A percentile compares a stretch with the other conserved stretches of the same genome.
These are phyloP conservation scores for Zaprionus capensis DNA, from an alignment of 1,140 invertebrate genomes.

Conservation along the genomic window DNA sequence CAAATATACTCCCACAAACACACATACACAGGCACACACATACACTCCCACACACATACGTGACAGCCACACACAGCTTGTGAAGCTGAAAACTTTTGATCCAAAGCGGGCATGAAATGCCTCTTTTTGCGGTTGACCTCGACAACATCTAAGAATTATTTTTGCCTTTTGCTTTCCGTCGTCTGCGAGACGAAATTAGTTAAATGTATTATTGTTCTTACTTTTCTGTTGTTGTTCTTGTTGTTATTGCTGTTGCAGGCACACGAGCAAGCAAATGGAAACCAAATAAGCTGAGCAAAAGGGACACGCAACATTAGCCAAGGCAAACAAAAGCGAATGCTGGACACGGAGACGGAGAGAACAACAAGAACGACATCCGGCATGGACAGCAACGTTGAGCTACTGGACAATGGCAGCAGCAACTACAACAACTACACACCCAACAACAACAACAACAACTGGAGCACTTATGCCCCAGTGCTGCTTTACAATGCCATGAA, in stretches of 20 bases:
- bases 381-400: conserved; percentile 52
- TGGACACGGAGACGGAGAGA: conserved; percentile 22
- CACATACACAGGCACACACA: conserved; percentile 6
- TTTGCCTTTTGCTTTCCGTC: conserved; percentile 2
- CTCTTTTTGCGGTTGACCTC: conserved; percentile 33
- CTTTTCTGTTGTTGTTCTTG: conserved; percentile 12
- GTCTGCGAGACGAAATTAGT: conserved; percentile 53
- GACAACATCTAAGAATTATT: conserved; percentile 25
- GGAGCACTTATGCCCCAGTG: conserved; percentile 61
- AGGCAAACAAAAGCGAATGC: conserved; percentile 34
- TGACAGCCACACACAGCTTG: conserved; percentile 6
- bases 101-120: conserved; percentile 56
- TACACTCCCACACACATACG: conserved; percentile 22
- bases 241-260: conserved; percentile 47
- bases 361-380: conserved; percentile 36
- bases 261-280: conserved; percentile 65
- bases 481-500: conserved; percentile 63
- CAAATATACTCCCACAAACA: too few relatives aligned
- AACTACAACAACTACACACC: conserved; percentile 3
- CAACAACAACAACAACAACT: conserved; percentile 48
- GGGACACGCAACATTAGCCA: conserved; percentile 70
- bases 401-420: conserved; percentile 21
- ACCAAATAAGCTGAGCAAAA: conserved; percentile 57
- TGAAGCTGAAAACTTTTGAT: conserved; percentile 40
- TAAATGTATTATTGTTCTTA: conserved; percentile 46